Percentiles rank a stretch among this genome's conserved stretches.
These are phyloP conservation scores for Ethmia dodecea DNA, from an alignment of 2,888 invertebrate species.

Conservation along the genomic window DNA sequence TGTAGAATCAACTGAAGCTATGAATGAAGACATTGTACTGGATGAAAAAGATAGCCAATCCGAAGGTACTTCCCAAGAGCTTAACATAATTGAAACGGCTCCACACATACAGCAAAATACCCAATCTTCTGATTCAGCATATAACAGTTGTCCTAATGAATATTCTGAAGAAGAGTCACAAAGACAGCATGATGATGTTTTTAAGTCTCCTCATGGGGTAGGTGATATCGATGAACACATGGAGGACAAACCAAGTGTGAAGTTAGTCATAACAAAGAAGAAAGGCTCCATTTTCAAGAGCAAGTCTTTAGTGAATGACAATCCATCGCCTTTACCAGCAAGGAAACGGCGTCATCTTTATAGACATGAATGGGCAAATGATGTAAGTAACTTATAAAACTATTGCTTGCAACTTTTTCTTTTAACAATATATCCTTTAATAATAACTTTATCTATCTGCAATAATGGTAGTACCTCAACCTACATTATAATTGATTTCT, in stretches of 20 bases:
- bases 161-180: conserved; percentile 57
- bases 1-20: conserved; percentile 23
- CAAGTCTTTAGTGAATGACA: conserved; percentile 82
- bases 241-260: conserved; percentile 78
- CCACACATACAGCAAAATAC: conserved; percentile 44
- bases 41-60: conserved; percentile 27
- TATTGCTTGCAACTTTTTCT: background rate
- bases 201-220: conserved; percentile 57
- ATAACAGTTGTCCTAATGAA: conserved; percentile 68
- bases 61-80: conserved; percentile 29
- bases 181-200: conserved; percentile 62
- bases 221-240: conserved; percentile 52
- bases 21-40: conserved; percentile 29
- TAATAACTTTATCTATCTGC: no score
- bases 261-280: conserved; percentile 86
- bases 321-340: conserved; percentile 74
- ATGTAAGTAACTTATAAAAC: conserved; percentile 61
- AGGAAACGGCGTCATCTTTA: conserved; percentile 89
- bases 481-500: no score
- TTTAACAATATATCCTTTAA: no score
- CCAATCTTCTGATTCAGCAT: conserved; percentile 63
- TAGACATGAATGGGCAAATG: conserved; percentile 93
- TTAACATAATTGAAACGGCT: conserved; percentile 42
- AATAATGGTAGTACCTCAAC: no score
- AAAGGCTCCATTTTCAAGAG: conserved; percentile 95